Evolutionary conservation across 2,888 invertebrate species (phyloP).

Genomic region (Pinctada fucata): DNA sequence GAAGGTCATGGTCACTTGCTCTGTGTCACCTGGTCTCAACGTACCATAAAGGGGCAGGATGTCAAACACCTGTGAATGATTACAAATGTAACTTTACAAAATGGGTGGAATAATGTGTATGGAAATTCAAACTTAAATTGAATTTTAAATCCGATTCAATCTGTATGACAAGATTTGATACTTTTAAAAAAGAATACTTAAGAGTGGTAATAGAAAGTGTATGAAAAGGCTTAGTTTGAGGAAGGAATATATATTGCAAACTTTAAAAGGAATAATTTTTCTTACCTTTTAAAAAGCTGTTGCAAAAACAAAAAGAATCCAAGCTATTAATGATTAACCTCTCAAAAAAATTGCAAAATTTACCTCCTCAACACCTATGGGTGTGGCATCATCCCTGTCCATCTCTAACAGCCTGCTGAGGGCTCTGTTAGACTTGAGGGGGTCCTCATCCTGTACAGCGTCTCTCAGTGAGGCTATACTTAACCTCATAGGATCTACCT

Average conservation of each 20-base stretch:
- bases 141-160: neutral
- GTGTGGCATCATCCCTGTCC: slow-evolving; percentile 53
- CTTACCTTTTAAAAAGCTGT: neutral
- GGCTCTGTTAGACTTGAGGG: slow-evolving; percentile 64
- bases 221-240: neutral
- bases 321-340: too few relatives aligned
- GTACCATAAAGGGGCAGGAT: slow-evolving; percentile 76
- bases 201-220: neutral
- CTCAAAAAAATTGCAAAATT: neutral
- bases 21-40: slow-evolving; percentile 75
- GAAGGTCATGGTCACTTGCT: slow-evolving; percentile 77
- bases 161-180: neutral
- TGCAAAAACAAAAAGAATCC: neutral
- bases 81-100: neutral
- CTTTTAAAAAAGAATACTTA: neutral
- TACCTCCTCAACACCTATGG: slow-evolving; percentile 73
- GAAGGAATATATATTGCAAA: neutral
- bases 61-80: slow-evolving; percentile 74
- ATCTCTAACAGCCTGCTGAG: slow-evolving; percentile 66
- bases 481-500: slow-evolving; percentile 44
- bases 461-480: slow-evolving; percentile 51
- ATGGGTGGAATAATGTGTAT: neutral
- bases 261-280: neutral
- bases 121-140: slow-evolving; percentile 1
- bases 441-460: slow-evolving; percentile 56